phyloP scores from a whole-genome alignment of 2,797 vertebrate genomes.

The Diglossa cyanea region DNA sequence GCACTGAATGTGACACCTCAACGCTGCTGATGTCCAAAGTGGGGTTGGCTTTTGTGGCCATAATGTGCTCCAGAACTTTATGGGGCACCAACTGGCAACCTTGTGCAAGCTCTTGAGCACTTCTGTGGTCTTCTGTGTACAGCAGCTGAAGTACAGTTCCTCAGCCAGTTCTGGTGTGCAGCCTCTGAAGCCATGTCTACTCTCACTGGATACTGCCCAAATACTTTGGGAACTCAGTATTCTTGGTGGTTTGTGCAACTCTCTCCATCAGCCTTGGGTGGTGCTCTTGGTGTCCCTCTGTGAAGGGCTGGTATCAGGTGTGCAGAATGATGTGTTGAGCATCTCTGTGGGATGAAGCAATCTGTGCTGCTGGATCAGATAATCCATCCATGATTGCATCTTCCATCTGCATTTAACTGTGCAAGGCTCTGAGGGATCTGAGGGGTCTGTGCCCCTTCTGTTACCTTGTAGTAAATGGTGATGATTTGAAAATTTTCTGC shows the following conservation, averaged over 20 bases:
- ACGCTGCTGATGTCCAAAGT: neutral
- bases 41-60: neutral
- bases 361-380: neutral
- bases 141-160: neutral
- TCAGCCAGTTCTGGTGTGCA: neutral
- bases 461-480: too few relatives aligned
- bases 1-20: neutral
- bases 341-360: neutral
- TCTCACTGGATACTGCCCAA: neutral
- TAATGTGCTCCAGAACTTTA: neutral
- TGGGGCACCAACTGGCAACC: neutral
- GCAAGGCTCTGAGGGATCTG: neutral
- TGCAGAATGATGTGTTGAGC: fast-evolving
- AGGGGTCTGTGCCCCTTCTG: neutral
- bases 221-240: neutral
- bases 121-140: neutral
- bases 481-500: neutral
- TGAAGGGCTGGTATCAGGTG: neutral
- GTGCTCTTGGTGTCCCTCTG: neutral
- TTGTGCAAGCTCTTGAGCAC: neutral
- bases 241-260: neutral
- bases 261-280: neutral
- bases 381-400: neutral
- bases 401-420: neutral
- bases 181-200: neutral